Conservation (phyloP, 2,888 invertebrate genomes). For the Mythimna lalbum region DNA sequence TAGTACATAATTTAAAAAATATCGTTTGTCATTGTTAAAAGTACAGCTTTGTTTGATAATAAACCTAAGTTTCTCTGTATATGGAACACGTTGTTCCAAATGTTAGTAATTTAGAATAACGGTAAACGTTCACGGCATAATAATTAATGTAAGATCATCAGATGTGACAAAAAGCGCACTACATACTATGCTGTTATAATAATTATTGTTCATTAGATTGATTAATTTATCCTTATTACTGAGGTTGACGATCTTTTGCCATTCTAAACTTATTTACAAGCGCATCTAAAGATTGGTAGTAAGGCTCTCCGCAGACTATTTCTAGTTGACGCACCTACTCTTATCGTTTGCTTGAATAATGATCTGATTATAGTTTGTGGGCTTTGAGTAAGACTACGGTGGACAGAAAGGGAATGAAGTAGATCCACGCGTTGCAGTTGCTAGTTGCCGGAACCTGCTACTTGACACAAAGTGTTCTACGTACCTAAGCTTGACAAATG, state of each 20-base stretch:
- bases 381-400: no score
- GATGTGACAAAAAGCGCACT: conserved; percentile 46
- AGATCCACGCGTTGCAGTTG: neutral
- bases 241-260: conserved; percentile 65
- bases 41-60: conserved; percentile 6
- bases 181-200: conserved; percentile 47
- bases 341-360: neutral
- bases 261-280: conserved; percentile 38
- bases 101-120: conserved; percentile 56
- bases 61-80: conserved; percentile 17
- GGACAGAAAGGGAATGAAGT: neutral
- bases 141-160: conserved; percentile 56
- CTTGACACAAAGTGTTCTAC: no score
- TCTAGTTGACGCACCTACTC: neutral
- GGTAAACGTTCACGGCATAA: conserved; percentile 45
- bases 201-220: conserved; percentile 58
- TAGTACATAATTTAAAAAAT: neutral
- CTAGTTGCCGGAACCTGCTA: neutral
- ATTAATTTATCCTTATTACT: conserved; percentile 49
- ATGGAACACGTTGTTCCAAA: conserved; percentile 34
- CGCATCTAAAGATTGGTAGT: conserved; percentile 9
- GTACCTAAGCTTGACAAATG: no score
- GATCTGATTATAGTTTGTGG: neutral
- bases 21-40: conserved; percentile 23
- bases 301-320: neutral